phyloP scores from a whole-genome alignment of 2,888 invertebrate species.

The Pterostichus niger region DNA sequence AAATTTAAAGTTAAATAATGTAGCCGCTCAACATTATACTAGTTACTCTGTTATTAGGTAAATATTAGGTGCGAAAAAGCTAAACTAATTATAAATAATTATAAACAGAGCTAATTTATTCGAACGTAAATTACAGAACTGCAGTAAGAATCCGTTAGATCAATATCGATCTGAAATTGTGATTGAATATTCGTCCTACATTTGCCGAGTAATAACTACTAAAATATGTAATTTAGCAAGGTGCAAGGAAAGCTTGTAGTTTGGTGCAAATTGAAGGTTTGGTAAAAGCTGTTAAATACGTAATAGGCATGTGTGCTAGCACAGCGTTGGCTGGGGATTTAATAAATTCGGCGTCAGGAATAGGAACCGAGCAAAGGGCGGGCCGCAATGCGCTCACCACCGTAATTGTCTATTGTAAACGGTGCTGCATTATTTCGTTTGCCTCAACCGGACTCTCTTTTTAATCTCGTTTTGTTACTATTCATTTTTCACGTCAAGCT shows the following conservation, averaged over 20 bases:
- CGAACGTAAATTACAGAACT: not conserved
- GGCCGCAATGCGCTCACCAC: slow-evolving; percentile 2
- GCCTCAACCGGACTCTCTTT: slow-evolving; percentile 10
- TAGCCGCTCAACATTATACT: no score
- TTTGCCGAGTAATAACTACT: not conserved
- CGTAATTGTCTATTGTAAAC: slow-evolving; percentile 48
- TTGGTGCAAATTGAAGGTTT: slow-evolving; percentile 15
- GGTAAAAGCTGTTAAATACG: slow-evolving; percentile 6
- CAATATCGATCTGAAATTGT: not conserved
- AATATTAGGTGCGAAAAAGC: no score
- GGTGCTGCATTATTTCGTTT: slow-evolving; percentile 22
- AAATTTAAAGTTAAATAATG: no score
- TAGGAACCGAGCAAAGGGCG: slow-evolving; percentile 16
- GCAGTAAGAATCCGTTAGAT: not conserved
- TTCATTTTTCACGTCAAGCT: not conserved
- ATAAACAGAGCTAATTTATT: no score
- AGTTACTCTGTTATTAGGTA: no score
- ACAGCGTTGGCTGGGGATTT: not conserved
- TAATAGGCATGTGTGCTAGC: slow-evolving; percentile 15
- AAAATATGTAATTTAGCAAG: slow-evolving; percentile 11
- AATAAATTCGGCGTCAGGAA: slow-evolving; percentile 20
- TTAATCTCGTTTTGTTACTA: not conserved
- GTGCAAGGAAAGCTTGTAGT: slow-evolving; percentile 11
- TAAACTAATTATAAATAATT: no score
- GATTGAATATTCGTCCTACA: not conserved